Base-by-base conservation (phyloP, 2,113 vertebrate species). In the Seriola dumerili region DNA sequence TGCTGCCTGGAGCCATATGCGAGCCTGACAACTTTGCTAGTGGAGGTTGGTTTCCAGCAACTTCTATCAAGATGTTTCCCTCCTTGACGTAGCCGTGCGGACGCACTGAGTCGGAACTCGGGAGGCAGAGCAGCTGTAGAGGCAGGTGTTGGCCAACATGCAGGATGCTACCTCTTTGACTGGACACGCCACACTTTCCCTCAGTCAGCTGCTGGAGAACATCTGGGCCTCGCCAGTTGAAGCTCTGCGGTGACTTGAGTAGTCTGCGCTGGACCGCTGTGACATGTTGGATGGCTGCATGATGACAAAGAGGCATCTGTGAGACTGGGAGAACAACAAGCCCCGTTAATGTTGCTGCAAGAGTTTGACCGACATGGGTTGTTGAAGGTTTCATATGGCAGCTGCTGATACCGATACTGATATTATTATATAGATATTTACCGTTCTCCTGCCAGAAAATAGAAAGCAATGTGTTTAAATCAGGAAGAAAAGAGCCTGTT, bases 141-240 rank as follows among this genome's bases (percentile, higher is more conserved):
- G 85, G 87, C 92, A 93, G 92, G 90, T 93, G 92, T 91, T 86
- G 90, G 91, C 84, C 88, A 90, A 85, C 84, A 64, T 76, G 86
- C 71, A 77, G 54, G 85, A 83, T 70, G 74, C 54, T 78, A 81
- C 84, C 81, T 92, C 85, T 90, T 73, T 90, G 86, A 90, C 91
- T 93, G 91, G 90, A 91, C 92, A 78, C 36, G 85, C 86, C 76
- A 63, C 34, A 29, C 72, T 80, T 89, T 81, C 70, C 48, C 69
- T 85, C 82, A 70, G 54, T 92, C 92, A 93, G 87, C 89, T 91
- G 92, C 77, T 90, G 83, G 66, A 83, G 66, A 92, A 93, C 92
- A 93, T 93, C 91, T 91, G 91, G 87, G 80, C 81, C 63, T 78
- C 2, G 62, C 34, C 70, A 58, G 78, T 69, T 87, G 83, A 87